Conservation (phyloP, 2,113 vertebrate species). For the Tichodroma muraria region DNA sequence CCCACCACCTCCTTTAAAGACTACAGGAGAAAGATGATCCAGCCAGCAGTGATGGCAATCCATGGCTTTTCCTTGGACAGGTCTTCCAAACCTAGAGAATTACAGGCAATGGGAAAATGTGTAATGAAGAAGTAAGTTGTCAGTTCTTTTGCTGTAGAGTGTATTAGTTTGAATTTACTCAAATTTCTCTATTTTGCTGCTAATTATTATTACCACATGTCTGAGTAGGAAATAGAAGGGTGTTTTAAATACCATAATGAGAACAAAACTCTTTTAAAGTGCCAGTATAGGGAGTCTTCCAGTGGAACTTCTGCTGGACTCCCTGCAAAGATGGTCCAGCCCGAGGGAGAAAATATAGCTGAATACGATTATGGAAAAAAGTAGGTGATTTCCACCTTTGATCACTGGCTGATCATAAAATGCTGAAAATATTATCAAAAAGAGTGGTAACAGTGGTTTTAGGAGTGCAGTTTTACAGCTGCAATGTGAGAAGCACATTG, state of each 20-base stretch:
- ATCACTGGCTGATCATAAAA: not conserved
- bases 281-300: not conserved
- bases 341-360: not conserved
- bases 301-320: not conserved
- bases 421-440: not conserved
- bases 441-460: not conserved
- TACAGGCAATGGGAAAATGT: not conserved
- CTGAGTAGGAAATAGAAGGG: not conserved
- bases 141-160: not conserved
- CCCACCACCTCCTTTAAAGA: not conserved
- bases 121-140: not conserved
- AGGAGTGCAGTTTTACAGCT: not conserved
- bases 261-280: not conserved
- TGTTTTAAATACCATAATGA: not conserved
- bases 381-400: not conserved
- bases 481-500: not conserved
- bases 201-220: not conserved
- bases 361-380: not conserved
- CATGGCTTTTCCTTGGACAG: not conserved
- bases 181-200: not conserved
- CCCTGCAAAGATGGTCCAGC: not conserved
- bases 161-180: not conserved
- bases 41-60: not conserved
- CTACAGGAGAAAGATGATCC: not conserved
- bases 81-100: not conserved